Evolutionary conservation across 2,888 invertebrate genomes (phyloP).

Genomic region (Idaea biselata): DNA sequence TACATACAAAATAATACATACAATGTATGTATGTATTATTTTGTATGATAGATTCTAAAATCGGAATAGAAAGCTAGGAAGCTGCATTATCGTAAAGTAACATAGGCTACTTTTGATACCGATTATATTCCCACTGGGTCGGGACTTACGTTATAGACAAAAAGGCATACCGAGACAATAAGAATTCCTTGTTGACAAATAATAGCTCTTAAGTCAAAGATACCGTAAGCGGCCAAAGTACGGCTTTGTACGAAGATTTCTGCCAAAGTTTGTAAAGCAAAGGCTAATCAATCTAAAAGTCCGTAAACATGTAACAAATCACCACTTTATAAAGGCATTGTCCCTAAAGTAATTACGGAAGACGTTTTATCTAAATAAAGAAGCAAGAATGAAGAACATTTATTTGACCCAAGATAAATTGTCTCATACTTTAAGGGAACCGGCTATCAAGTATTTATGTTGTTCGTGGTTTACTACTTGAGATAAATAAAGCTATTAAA

Average conservation of each 20-base stretch:
- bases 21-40: no score
- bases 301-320: slow-evolving; percentile 2
- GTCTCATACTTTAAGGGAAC: neutral
- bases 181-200: neutral
- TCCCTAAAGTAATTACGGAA: slow-evolving; percentile 2
- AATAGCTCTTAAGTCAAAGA: neutral
- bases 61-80: no score
- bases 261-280: neutral
- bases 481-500: neutral
- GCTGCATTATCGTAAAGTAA: no score
- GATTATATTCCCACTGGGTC: no score
- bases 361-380: slow-evolving; percentile 2
- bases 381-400: slow-evolving; percentile 2
- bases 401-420: slow-evolving; percentile 7
- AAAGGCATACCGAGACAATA: no score
- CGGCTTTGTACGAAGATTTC: neutral
- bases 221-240: neutral
- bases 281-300: slow-evolving; percentile 1
- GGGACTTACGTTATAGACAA: no score
- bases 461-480: neutral
- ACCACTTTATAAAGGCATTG: slow-evolving; percentile 1
- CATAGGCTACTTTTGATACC: no score
- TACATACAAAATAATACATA: no score
- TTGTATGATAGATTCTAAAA: no score
- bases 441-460: neutral